Evolutionary conservation across 2,113 vertebrate species (phyloP).

Genomic region (Chionomys nivalis): DNA sequence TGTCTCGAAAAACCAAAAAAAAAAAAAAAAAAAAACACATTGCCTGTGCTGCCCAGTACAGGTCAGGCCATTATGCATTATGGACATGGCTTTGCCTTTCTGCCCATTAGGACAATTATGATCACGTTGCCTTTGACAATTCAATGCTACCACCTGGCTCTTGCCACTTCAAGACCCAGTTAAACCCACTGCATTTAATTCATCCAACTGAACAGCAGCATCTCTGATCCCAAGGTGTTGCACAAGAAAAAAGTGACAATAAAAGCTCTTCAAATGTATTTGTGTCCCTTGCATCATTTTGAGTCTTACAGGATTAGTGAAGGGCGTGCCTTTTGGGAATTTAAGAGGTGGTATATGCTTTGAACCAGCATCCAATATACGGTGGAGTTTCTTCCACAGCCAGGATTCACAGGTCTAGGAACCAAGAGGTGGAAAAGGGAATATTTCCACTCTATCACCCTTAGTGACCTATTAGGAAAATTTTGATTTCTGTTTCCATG

Average conservation of each 20-base stretch:
- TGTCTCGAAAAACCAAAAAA: too few species aligned
- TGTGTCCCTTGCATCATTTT: not conserved
- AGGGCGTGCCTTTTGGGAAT: not conserved
- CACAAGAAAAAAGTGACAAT: not conserved
- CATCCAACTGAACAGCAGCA: not conserved
- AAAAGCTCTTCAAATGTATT: not conserved
- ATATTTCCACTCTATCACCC: not conserved
- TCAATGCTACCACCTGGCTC: not conserved
- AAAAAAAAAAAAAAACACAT: not conserved
- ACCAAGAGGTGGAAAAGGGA: not conserved
- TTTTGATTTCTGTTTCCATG: not conserved
- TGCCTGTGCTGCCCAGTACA: not conserved
- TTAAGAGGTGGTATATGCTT: too few species aligned
- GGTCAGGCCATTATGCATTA: not conserved
- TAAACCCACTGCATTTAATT: not conserved
- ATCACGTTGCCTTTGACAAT: not conserved
- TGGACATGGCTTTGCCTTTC: not conserved
- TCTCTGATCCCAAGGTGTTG: too few species aligned
- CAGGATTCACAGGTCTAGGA: not conserved
- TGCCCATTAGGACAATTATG: not conserved
- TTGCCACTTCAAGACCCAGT: not conserved
- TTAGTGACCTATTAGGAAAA: not conserved
- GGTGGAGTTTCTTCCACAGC: not conserved
- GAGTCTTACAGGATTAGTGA: not conserved
- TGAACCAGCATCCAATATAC: not conserved